Evolutionary conservation across 2,113 vertebrate genomes (phyloP), one percentile per base, ranked within the genome.

Genomic region (Ctenodactylus gundi): DNA sequence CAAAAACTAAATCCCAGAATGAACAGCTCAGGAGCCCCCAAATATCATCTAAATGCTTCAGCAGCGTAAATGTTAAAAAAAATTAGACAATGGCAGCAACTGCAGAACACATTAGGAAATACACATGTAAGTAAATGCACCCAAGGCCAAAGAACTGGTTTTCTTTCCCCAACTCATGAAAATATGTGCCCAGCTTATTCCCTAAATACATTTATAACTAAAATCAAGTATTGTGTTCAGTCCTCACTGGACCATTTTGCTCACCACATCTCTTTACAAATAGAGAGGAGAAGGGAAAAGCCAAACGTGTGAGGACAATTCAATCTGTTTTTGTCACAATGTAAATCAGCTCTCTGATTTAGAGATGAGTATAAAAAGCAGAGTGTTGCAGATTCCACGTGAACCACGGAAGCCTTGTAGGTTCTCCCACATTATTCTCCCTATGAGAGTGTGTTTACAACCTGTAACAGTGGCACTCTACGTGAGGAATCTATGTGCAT

Each of bases 331-430:
- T 46, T 39, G 31, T 41, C 34, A 83, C 29, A 46, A 57, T 31
- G 58, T 65, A 65, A 57, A 39, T 31, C 36, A 31, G 23, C 85
- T 88, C 57, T 41, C 31, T 0, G 1, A 6, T 65, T 27, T 34
- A 17, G 23, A 57, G 57, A 57, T 4, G 31, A 17, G 55, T 57
- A 17, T 17, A 27, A 67, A 31, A 82, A 31, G 27, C 31, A 21
- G 57, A 36, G 7, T 13, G 1, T 8, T 62, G 3, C 14, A 27
- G 4, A 70, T 27, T 15, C 29, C 4, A 0, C 6, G 0, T 46
- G 20, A 27, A n/a, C 44, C 17, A 17, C 21, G 46, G n/a, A 72
- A 53, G 17, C 44, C 58, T n/a, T n/a, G n/a, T n/a, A n/a, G n/a
- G n/a, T n/a, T n/a, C n/a, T n/a, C n/a, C n/a, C n/a, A n/a, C n/a